These are phyloP conservation scores for Asobara japonica DNA, from an alignment of 1,140 invertebrate genomes.

Conservation along the genomic window DNA sequence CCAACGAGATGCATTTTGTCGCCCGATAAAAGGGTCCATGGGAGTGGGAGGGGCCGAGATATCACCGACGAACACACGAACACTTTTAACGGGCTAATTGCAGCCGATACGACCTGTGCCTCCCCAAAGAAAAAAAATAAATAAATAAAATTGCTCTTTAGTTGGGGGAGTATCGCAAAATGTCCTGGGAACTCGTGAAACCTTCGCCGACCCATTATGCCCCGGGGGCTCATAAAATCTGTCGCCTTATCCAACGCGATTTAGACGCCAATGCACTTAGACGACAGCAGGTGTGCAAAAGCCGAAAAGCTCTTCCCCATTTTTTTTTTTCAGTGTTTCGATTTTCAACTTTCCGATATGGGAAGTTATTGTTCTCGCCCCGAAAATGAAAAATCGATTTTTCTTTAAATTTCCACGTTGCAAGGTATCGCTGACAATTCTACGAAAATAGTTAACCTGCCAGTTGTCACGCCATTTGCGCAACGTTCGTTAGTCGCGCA, in stretches of 20 bases:
- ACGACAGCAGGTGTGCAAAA: not conserved
- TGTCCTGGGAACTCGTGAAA: not conserved
- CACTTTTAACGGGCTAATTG: conserved; percentile 62
- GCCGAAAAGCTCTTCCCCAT: not conserved
- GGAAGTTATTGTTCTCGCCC: no score
- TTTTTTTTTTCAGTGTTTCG: not conserved
- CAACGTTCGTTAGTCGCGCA: no score
- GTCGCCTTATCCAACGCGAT: not conserved
- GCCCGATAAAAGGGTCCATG: conserved; percentile 45
- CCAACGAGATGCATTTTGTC: conserved; percentile 59
- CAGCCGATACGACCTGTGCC: conserved; percentile 47
- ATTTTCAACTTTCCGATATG: not conserved
- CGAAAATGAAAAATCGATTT: no score
- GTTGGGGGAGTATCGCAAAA: not conserved
- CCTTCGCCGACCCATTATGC: not conserved
- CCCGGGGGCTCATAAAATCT: conserved; percentile 5
- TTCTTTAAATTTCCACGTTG: no score
- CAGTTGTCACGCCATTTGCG: no score
- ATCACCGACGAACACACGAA: conserved; percentile 55
- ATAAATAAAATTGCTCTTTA: conserved; percentile 17
- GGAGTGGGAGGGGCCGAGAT: conserved; percentile 50
- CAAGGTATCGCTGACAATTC: no score
- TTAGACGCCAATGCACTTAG: conserved; percentile 36
- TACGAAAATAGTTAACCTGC: no score
- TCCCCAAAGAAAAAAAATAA: conserved; percentile 18